phyloP scores from a whole-genome alignment of 2,797 vertebrate genomes.

The Malacoctenus gilli region DNA sequence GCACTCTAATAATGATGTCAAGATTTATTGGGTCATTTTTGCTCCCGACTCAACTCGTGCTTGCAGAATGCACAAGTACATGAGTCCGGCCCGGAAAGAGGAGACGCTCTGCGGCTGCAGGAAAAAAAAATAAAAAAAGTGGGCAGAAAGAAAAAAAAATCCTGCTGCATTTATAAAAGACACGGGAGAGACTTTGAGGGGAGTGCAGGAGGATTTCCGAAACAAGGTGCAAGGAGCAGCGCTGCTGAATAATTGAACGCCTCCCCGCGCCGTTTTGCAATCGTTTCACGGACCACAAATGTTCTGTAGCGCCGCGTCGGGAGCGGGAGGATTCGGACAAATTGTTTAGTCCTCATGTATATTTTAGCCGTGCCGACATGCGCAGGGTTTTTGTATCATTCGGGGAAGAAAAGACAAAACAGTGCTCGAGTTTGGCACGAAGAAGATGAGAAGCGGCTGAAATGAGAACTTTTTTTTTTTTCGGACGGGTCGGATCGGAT shows the following conservation, averaged over 20 bases:
- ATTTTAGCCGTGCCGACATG: neutral
- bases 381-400: neutral
- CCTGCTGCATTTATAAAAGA: conserved; percentile 15
- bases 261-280: neutral
- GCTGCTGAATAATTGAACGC: conserved; percentile 21
- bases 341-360: neutral
- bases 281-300: neutral
- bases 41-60: neutral
- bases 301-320: neutral
- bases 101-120: neutral
- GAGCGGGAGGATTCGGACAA: neutral
- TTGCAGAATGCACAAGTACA: conserved; percentile 9
- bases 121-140: too few species aligned
- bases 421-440: neutral
- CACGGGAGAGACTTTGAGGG: conserved; percentile 1
- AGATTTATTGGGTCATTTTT: conserved; percentile 2
- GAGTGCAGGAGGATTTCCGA: conserved; percentile 1
- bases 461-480: too few species aligned
- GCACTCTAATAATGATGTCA: neutral
- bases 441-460: neutral
- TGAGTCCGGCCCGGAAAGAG: neutral
- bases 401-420: too few species aligned
- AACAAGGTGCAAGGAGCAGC: conserved; percentile 12
- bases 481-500: too few species aligned
- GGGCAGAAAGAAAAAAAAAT: neutral